These are phyloP conservation scores for Drosophila dives DNA, from an alignment of 2,888 invertebrate genomes.

Conservation along the genomic window DNA sequence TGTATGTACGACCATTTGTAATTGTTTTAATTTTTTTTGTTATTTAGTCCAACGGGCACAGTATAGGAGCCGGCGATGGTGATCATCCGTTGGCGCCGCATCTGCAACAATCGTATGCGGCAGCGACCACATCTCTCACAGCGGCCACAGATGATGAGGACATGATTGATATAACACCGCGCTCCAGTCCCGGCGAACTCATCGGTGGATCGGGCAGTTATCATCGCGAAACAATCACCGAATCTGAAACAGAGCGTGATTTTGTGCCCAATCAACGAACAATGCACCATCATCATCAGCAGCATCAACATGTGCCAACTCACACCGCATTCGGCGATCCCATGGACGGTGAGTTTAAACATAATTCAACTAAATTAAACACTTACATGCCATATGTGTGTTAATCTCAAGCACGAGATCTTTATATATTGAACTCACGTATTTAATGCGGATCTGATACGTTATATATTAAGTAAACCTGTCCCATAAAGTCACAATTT, in stretches of 20 bases:
- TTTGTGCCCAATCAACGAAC: constrained; percentile 63
- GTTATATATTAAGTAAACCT: not conserved
- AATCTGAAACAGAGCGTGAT: constrained; percentile 82
- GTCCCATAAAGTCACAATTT: constrained; percentile 1
- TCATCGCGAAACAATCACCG: constrained; percentile 71
- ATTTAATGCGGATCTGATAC: constrained; percentile 11
- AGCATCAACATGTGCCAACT: constrained; percentile 82
- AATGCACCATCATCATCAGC: constrained; percentile 66
- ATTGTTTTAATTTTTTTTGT: not conserved
- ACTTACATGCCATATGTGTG: not conserved
- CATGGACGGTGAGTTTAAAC: constrained; percentile 72
- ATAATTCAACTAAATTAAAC: not conserved
- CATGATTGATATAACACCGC: constrained; percentile 89
- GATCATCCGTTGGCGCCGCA: constrained; percentile 81
- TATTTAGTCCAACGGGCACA: constrained; percentile 83
- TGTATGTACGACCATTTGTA: not conserved
- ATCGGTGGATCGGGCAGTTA: constrained; percentile 63
- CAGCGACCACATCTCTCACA: constrained; percentile 79
- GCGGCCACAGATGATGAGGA: constrained; percentile 86
- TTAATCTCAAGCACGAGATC: constrained; percentile 33
- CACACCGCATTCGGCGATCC: constrained; percentile 84
- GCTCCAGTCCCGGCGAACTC: constrained; percentile 84
- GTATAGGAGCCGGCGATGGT: constrained; percentile 58
- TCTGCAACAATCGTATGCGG: constrained; percentile 57
- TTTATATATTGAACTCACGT: not conserved